A percentile compares a stretch with the other conserved stretches of the same genome.
Conservation (phyloP, 2,888 invertebrate species). For the Bellardia bayeri region DNA sequence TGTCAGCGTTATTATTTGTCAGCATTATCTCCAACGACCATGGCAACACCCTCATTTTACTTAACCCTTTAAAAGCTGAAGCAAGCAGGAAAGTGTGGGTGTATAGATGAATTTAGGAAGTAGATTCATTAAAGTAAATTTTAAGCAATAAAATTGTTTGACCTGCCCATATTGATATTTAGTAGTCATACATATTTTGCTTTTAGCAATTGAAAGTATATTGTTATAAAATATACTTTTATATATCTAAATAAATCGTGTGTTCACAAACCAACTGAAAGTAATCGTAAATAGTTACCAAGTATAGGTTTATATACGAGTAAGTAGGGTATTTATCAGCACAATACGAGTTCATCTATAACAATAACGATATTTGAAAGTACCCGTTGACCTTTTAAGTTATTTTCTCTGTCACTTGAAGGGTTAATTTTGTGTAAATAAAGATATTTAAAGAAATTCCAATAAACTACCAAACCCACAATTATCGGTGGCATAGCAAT, state of each 20-base stretch:
- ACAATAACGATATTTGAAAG: not conserved
- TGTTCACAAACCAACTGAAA: too few species aligned
- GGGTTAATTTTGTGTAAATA: slow-evolving; percentile 34
- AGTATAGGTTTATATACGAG: too few species aligned
- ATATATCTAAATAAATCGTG: too few species aligned
- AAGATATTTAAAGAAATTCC: slow-evolving; percentile 59
- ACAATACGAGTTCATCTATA: too few species aligned
- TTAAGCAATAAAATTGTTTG: too few species aligned
- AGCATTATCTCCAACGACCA: slow-evolving; percentile 31
- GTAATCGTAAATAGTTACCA: too few species aligned
- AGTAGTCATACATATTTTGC: too few species aligned
- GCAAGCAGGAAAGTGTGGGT: not conserved
- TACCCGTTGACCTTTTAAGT: not conserved
- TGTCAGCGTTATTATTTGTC: slow-evolving; percentile 51
- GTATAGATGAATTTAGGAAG: not conserved
- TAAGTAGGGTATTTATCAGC: too few species aligned
- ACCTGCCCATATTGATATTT: too few species aligned
- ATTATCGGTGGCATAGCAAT: slow-evolving; percentile 46
- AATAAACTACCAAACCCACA: slow-evolving; percentile 62
- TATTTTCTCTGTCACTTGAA: not conserved
- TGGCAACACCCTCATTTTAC: slow-evolving; percentile 60
- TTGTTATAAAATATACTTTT: too few species aligned
- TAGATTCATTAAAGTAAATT: not conserved
- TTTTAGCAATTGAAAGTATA: too few species aligned
- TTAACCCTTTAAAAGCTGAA: not conserved